Base-by-base conservation (phyloP, 92 coral and sea anemone species). In the Phenganax subtilis region DNA sequence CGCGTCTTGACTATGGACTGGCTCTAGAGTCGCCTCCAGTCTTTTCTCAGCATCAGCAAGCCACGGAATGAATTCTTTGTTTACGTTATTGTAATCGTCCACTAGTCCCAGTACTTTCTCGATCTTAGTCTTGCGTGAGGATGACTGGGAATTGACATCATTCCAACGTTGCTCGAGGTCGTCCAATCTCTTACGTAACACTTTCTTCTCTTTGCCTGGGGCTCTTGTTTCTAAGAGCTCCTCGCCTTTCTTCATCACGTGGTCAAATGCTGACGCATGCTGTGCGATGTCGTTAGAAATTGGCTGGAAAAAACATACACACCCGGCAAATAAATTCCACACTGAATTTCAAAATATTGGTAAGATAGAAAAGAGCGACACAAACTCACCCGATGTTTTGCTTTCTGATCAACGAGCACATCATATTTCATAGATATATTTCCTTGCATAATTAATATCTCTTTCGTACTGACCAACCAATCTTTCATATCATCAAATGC, bases 361-460 rank as follows among this genome's bases (percentile, higher is more conserved):
- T 6, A 8, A 37, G 63, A 8, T 75, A 61, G 6, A 25, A 6
- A 12, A 63, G 25, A 53, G 9, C 31, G 14, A 71, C 10, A 6
- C n/a, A 10, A 61, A 51, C 90, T 17, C 64, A 93, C 97, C 92
- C 90, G 88, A 8, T 90, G 88, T 61, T 87, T 94, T 60, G 89
- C 96, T 57, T 90, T 93, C 75, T 94, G 98, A 56, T 86, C 92
- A 59, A 87, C 84, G 17, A 94, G 85, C 71, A 94, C 89, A 61
- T 86, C 85, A 80, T 92, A 91, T 51, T 97, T 91, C 76, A 93
- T 92, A 54, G 98, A 94, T 2, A 92, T 88, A 0, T 96, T 96
- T 75, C 96, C 98, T 70, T 90, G 87, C 63, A 94, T 83, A 75
- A 82, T 85, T 57, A 92, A 87, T 74, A 88, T 85, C 84, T 94